Conservation (phyloP, 2,797 vertebrate genomes). For the Schizothorax lantsangensis region DNA sequence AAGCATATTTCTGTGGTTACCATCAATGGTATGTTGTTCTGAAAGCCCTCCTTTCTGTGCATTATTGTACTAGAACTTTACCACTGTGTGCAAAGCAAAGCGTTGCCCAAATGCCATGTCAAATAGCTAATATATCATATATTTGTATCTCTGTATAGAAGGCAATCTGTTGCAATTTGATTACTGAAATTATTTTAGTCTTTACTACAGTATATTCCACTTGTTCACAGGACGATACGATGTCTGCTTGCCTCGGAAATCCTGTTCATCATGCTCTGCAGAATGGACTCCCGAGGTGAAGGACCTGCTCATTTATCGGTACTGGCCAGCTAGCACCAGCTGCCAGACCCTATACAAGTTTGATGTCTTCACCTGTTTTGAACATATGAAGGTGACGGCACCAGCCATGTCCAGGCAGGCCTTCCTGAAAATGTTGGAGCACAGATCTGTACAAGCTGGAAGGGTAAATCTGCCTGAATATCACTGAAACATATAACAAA, state of each 20-base stretch:
- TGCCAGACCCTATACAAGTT: slow-evolving; percentile 41
- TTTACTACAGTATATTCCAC: slow-evolving; percentile 10
- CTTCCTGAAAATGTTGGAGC: slow-evolving; percentile 35
- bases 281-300: slow-evolving; percentile 13
- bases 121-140: background rate
- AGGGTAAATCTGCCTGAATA: slow-evolving; percentile 35
- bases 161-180: background rate
- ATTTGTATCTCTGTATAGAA: background rate
- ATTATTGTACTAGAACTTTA: slow-evolving; percentile 3
- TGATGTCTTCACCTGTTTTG: slow-evolving; percentile 39
- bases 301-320: slow-evolving; percentile 33
- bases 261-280: slow-evolving; percentile 27
- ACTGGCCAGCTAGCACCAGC: slow-evolving; percentile 41
- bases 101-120: slow-evolving; percentile 4
- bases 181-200: background rate
- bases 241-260: slow-evolving; percentile 21
- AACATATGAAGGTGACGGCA: slow-evolving; percentile 19
- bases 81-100: background rate
- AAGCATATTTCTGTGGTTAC: background rate
- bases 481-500: slow-evolving; percentile 16
- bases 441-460: slow-evolving; percentile 37
- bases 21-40: slow-evolving; percentile 1
- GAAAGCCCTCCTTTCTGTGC: background rate
- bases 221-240: slow-evolving; percentile 13
- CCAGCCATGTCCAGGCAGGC: slow-evolving; percentile 36